Evolutionary conservation across 2,797 vertebrate species (phyloP).

Genomic region (Sebastes wilsoni): DNA sequence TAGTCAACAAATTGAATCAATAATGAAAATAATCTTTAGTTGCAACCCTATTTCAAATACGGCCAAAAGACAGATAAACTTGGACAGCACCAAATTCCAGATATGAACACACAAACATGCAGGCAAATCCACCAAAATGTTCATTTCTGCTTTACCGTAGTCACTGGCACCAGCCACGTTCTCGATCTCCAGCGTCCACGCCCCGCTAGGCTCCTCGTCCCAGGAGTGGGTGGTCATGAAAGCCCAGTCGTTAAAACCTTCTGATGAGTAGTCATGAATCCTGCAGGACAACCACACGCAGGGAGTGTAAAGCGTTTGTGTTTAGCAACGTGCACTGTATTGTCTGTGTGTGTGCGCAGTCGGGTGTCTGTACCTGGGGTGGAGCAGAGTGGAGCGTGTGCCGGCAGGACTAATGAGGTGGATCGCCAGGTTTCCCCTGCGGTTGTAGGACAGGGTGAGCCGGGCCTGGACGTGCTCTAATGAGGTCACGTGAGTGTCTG

Average conservation of each 20-base stretch:
- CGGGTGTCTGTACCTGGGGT: conserved; percentile 85
- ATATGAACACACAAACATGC: not conserved
- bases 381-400: conserved; percentile 94
- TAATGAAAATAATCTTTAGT: not conserved
- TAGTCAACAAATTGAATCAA: not conserved
- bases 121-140: not conserved
- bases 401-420: conserved; percentile 93
- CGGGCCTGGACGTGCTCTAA: conserved; percentile 93
- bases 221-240: conserved; percentile 99
- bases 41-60: not conserved
- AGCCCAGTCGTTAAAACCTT: conserved; percentile 98
- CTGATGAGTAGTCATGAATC: conserved; percentile 94
- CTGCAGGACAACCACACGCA: conserved; percentile 72
- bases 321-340: not conserved
- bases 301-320: not conserved
- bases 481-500: conserved; percentile 86
- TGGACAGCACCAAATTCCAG: not conserved
- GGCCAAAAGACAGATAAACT: not conserved
- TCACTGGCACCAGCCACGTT: conserved; percentile 84
- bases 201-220: conserved; percentile 92
- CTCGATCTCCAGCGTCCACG: conserved; percentile 95
- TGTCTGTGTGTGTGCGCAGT: not conserved
- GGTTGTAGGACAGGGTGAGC: conserved; percentile 95
- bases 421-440: conserved; percentile 95
- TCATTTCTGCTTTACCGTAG: conserved; percentile 74